Evolutionary conservation across 2,113 vertebrate genomes (phyloP).

Genomic region (Tyrannus savana): DNA sequence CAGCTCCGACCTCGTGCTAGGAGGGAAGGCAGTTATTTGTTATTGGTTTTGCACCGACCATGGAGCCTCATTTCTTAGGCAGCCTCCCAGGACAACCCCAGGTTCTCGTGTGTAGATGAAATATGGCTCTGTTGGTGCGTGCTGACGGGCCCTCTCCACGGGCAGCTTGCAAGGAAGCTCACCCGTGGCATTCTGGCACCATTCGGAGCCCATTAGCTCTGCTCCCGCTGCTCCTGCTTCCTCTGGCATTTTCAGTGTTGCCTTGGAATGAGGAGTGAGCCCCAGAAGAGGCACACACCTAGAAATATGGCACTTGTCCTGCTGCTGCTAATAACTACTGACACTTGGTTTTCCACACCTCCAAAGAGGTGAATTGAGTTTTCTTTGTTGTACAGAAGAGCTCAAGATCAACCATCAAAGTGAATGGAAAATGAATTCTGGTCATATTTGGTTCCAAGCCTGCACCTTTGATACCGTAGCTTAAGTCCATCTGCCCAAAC

Average conservation of each 20-base stretch:
- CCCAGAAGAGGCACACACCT: neutral
- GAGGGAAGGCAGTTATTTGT: neutral
- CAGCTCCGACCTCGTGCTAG: neutral
- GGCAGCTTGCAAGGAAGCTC: conserved; percentile 16
- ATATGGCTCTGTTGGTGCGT: neutral
- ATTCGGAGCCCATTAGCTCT: conserved; percentile 16
- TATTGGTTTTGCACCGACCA: neutral
- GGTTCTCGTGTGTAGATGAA: neutral
- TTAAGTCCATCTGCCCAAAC: neutral
- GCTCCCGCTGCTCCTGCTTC: conserved; percentile 46
- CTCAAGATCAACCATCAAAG: neutral
- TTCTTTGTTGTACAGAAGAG: neutral
- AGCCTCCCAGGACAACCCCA: neutral
- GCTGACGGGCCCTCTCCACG: conserved; percentile 7
- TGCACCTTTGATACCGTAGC: neutral
- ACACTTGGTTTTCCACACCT: conserved; percentile 30
- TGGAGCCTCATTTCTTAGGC: neutral
- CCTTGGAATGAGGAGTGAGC: neutral
- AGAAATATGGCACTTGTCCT: neutral
- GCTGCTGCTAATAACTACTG: neutral
- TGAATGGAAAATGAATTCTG: accelerated
- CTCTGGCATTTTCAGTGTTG: neutral
- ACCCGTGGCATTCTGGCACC: conserved; percentile 34
- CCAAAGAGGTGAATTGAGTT: neutral
- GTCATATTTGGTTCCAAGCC: neutral